phyloP scores from a whole-genome alignment of 2,888 invertebrate species.

The Boloria euphrosyne region DNA sequence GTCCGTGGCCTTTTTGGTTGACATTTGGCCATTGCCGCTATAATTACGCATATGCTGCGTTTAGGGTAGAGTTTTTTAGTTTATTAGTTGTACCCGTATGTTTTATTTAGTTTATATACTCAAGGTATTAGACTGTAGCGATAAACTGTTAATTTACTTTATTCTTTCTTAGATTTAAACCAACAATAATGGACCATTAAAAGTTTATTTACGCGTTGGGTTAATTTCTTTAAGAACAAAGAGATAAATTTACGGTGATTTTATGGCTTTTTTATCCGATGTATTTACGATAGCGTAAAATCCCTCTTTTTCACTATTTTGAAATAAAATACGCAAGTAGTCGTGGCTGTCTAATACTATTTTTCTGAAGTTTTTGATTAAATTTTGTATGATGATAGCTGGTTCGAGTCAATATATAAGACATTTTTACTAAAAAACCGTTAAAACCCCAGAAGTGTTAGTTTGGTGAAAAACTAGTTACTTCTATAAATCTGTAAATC shows the following conservation, averaged over 20 bases:
- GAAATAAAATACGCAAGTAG: neutral
- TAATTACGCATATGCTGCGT: slow-evolving; percentile 30
- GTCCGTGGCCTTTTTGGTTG: slow-evolving; percentile 35
- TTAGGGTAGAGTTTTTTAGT: slow-evolving; percentile 31
- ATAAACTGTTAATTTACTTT: slow-evolving; percentile 37
- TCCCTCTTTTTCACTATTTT: neutral
- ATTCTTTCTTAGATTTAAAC: slow-evolving; percentile 38
- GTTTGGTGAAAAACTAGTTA: no score
- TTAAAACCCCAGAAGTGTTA: no score
- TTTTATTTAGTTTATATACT: slow-evolving; percentile 6
- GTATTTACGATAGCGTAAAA: slow-evolving; percentile 5
- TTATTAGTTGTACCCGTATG: neutral
- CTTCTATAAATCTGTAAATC: no score
- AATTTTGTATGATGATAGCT: no score
- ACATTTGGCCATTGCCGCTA: slow-evolving; percentile 35
- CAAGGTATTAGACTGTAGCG: slow-evolving; percentile 7
- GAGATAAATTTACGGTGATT: slow-evolving; percentile 27
- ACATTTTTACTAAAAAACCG: no score
- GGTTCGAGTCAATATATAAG: no score
- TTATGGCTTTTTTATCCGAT: slow-evolving; percentile 4
- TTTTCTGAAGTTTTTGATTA: no score
- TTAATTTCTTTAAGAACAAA: slow-evolving; percentile 27
- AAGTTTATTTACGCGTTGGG: slow-evolving; percentile 40
- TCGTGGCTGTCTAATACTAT: no score
- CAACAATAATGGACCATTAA: slow-evolving; percentile 42